Percentiles rank a stretch among this genome's conserved stretches.
These are phyloP conservation scores for Drosophila mettleri DNA, from an alignment of 2,888 invertebrate species.

Conservation along the genomic window DNA sequence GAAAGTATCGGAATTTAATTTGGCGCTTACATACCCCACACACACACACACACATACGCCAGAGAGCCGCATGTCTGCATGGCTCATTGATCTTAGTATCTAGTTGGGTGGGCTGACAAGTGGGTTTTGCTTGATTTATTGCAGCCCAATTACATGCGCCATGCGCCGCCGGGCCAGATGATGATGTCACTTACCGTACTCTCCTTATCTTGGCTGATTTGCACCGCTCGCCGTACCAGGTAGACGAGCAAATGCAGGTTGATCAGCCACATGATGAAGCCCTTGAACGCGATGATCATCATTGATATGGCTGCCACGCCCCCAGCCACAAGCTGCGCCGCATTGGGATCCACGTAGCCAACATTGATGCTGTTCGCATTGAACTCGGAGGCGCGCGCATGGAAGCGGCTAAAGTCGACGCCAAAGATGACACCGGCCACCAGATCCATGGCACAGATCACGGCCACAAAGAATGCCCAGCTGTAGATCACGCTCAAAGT, in stretches of 20 bases:
- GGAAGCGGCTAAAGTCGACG: slow-evolving; percentile 81
- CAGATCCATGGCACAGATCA: slow-evolving; percentile 82
- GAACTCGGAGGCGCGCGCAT: slow-evolving; percentile 51
- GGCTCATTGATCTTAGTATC: slow-evolving; percentile 48
- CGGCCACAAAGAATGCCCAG: slow-evolving; percentile 80
- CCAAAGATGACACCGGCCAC: slow-evolving; percentile 83
- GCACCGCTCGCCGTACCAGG: slow-evolving; percentile 62
- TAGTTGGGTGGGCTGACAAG: background rate
- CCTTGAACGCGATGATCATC: slow-evolving; percentile 84
- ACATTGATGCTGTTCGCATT: slow-evolving; percentile 63
- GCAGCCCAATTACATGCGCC: slow-evolving; percentile 26
- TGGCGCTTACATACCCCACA: slow-evolving; percentile 27
- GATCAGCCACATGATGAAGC: slow-evolving; percentile 85
- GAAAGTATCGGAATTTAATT: slow-evolving; percentile 25
- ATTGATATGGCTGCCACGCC: slow-evolving; percentile 81
- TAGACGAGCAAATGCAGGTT: slow-evolving; percentile 82
- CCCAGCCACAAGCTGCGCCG: slow-evolving; percentile 74
- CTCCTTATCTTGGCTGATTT: slow-evolving; percentile 67
- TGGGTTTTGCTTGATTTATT: slow-evolving; percentile 2
- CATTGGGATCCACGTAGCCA: slow-evolving; percentile 58
- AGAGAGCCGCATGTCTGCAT: slow-evolving; percentile 10
- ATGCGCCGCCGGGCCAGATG: slow-evolving; percentile 12
- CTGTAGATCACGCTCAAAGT: slow-evolving; percentile 71
- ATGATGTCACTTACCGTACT: slow-evolving; percentile 72
- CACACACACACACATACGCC: too few species aligned